These are phyloP conservation scores for Dryomyza anilis DNA, from an alignment of 2,888 invertebrate species.

Conservation along the genomic window DNA sequence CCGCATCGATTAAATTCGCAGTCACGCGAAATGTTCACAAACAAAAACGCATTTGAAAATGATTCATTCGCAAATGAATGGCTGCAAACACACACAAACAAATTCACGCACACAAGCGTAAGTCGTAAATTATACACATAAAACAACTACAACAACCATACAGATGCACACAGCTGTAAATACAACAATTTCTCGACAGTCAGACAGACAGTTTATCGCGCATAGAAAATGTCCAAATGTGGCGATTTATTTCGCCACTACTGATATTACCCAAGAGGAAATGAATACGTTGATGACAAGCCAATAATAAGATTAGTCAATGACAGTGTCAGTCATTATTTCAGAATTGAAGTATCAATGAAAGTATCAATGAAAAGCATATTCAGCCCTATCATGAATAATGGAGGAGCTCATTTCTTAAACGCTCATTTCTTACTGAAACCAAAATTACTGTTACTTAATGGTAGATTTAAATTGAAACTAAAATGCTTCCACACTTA, in stretches of 20 bases:
- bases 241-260: constrained; percentile 15
- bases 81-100: not conserved
- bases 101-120: not conserved
- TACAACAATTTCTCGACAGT: not conserved
- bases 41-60: constrained; percentile 17
- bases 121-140: constrained; percentile 24
- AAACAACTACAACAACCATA: not conserved
- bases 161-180: not conserved
- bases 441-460: too few species aligned
- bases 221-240: constrained; percentile 18
- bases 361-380: too few species aligned
- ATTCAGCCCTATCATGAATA: too few species aligned
- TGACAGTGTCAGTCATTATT: too few species aligned
- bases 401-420: too few species aligned
- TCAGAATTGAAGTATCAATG: too few species aligned
- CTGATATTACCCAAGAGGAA: too few species aligned
- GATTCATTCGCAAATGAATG: constrained; percentile 4
- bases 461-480: too few species aligned
- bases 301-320: too few species aligned
- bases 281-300: too few species aligned
- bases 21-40: constrained; percentile 16
- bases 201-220: constrained; percentile 25
- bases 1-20: constrained; percentile 12
- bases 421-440: too few species aligned
- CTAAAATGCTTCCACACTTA: too few species aligned